Evolutionary conservation across 2,113 vertebrate species (phyloP), one percentile per base, ranked within the genome.

Genomic region (Pseudolaguvia tuberculata): DNA sequence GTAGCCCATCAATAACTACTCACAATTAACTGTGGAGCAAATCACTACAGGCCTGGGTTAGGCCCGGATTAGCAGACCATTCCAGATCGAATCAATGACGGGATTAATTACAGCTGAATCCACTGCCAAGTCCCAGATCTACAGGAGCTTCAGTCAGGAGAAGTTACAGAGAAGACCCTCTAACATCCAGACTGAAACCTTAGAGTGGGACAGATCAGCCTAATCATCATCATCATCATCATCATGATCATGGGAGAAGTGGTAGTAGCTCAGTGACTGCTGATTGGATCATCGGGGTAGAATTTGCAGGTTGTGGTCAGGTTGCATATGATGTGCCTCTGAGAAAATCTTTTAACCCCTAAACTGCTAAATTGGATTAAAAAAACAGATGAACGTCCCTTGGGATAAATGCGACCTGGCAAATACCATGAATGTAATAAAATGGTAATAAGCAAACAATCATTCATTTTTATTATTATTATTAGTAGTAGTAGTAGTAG

Each of bases 91-190:
- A 80, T 82, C 77, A 75, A 80, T 76, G 51, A 6, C 25, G 71
- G 73, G 48, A 13, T 58, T 82, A 82, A 84, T 82, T 82, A 79
- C 70, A 79, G 42, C 63, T 58, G 29, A 67, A 73, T 66, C 74
- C 75, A 76, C 72, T 73, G 42, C 70, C 15, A 17, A 47, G 61
- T 42, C 31, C 58, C 70, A 31, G 69, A 53, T 53, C 57, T 61
- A 47, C 11, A 69, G 56, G n/a, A 73, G 59, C 31, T 75, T 72
- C 70, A 50, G 27, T 72, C 67, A 57, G 70, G 76, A 23, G 21
- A 55, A 51, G 70, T 66, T 47, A 50, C 61, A 59, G n/a, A n/a
- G n/a, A n/a, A n/a, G n/a, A n/a, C n/a, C 59, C 77, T 65, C 72
- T 58, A 82, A 82, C 71, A 65, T 39, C 29, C 58, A 68, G 45